Percentiles rank a stretch among this genome's conserved stretches.
These are phyloP conservation scores for Synanthedon andrenaeformis DNA, from an alignment of 2,888 invertebrate genomes.

Conservation along the genomic window DNA sequence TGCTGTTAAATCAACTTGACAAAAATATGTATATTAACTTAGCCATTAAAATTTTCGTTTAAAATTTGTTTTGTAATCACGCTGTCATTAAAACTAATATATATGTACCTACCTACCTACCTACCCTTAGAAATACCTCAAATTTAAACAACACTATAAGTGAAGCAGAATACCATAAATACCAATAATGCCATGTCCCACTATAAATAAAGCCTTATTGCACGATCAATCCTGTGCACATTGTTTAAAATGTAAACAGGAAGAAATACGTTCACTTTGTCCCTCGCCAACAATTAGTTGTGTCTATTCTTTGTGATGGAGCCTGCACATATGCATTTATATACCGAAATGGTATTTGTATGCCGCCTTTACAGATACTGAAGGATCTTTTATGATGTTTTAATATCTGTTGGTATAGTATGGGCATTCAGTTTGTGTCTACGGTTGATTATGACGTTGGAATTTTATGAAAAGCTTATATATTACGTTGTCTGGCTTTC, in stretches of 20 bases:
- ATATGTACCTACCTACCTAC: too few relatives aligned
- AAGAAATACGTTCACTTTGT: slow-evolving; percentile 47
- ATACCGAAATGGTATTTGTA: slow-evolving; percentile 36
- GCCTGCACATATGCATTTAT: slow-evolving; percentile 28
- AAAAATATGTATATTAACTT: too few relatives aligned
- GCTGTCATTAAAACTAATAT: too few relatives aligned
- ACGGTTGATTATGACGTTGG: slow-evolving; percentile 11
- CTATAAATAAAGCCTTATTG: slow-evolving; percentile 14
- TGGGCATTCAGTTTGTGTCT: slow-evolving; percentile 28
- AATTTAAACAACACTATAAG: too few relatives aligned
- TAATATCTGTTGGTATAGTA: slow-evolving; percentile 43
- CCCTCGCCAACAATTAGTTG: slow-evolving; percentile 35
- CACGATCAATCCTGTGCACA: slow-evolving; percentile 45
- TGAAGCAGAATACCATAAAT: slow-evolving; percentile 9
- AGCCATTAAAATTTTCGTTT: too few relatives aligned
- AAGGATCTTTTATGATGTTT: slow-evolving; percentile 39
- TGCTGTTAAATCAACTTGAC: too few relatives aligned
- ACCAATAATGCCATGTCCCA: slow-evolving; percentile 21
- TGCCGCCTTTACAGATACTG: slow-evolving; percentile 13
- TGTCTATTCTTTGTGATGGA: slow-evolving; percentile 25
- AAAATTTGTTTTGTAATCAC: too few relatives aligned
- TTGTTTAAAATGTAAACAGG: slow-evolving; percentile 51
- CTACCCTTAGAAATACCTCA: too few relatives aligned
- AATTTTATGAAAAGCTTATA: slow-evolving; percentile 18
- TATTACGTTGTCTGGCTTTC: slow-evolving; percentile 33